These are phyloP conservation scores for Vicugna pacos DNA, from an alignment of 2,113 vertebrate species.

Conservation along the genomic window DNA sequence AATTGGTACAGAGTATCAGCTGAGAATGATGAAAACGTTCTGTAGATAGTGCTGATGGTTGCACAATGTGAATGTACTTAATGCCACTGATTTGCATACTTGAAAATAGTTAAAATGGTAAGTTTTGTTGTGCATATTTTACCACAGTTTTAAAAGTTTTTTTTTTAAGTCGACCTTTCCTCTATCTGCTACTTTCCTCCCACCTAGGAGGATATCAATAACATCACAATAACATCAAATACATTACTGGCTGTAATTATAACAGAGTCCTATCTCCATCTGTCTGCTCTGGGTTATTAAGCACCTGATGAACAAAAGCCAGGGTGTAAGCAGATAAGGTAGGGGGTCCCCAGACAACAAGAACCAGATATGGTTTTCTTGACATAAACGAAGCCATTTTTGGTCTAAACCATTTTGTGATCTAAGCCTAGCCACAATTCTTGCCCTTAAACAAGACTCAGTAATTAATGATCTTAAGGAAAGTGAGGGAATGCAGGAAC, in stretches of 20 bases:
- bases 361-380: background rate
- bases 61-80: background rate
- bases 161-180: background rate
- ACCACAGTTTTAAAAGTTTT: background rate
- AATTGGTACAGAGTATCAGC: background rate
- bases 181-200: conserved; percentile 7
- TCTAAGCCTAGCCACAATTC: background rate
- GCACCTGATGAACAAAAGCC: background rate
- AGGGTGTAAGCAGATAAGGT: background rate
- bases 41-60: background rate
- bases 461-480: background rate
- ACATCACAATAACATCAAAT: background rate
- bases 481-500: background rate
- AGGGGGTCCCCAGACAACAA: background rate
- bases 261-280: background rate
- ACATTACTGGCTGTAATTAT: background rate
- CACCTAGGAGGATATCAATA: background rate
- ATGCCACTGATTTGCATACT: background rate
- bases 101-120: background rate
- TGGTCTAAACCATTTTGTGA: background rate
- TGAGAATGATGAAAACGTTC: background rate
- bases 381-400: background rate
- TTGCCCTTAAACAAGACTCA: background rate
- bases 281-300: background rate
- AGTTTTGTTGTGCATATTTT: background rate